Percentiles rank a stretch among this genome's conserved stretches.
Conservation (phyloP, 2,888 invertebrate genomes). For the Drosophila neutralis region DNA sequence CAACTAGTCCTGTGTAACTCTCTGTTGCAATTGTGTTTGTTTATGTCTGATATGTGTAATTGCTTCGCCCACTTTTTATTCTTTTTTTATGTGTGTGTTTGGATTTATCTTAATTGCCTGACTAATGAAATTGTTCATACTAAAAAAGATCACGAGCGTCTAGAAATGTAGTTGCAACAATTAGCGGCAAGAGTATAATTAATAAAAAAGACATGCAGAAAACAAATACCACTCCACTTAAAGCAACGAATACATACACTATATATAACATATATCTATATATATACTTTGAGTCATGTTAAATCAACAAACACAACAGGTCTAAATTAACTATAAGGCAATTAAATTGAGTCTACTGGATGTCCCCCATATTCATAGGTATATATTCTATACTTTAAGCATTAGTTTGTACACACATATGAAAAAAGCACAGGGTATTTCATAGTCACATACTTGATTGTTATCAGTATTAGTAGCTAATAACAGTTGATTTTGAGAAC, state of each 20-base stretch:
- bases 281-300: slow-evolving; percentile 4
- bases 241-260: slow-evolving; percentile 9
- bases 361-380: background rate
- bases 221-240: slow-evolving; percentile 27
- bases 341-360: background rate
- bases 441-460: slow-evolving; percentile 12
- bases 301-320: background rate
- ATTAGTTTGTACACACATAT: background rate
- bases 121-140: slow-evolving; percentile 1
- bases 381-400: slow-evolving; percentile 12
- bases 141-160: slow-evolving; percentile 9
- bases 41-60: slow-evolving; percentile 55
- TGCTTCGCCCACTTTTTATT: slow-evolving; percentile 24
- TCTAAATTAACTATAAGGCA: slow-evolving; percentile 6
- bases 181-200: slow-evolving; percentile 14
- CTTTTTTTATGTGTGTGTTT: background rate
- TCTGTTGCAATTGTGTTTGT: slow-evolving; percentile 72
- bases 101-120: background rate
- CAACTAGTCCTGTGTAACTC: slow-evolving; percentile 35
- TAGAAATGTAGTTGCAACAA: slow-evolving; percentile 22
- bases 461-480: slow-evolving; percentile 2
- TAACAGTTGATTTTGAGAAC: background rate
- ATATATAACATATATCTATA: slow-evolving; percentile 9
- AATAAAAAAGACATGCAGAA: slow-evolving; percentile 3
- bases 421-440: slow-evolving; percentile 19